Percentiles rank a stretch among this genome's conserved stretches.
Evolutionary conservation across 1,140 invertebrate species (phyloP).

Genomic region (Steinernema khuongi): DNA sequence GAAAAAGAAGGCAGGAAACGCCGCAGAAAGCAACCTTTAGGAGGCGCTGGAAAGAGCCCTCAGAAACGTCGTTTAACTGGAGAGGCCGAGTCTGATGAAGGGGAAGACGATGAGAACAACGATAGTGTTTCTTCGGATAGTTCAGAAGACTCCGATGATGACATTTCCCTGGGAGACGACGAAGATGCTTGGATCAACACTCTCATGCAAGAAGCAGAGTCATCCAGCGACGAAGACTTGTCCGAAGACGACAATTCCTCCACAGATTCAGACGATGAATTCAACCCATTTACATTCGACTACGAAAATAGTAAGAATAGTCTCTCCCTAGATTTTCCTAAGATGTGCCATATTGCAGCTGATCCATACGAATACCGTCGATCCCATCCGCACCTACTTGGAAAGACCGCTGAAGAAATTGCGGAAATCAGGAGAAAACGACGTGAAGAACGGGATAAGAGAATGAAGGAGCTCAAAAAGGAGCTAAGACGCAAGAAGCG

Average conservation of each 20-base stretch:
- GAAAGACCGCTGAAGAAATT: slow-evolving; percentile 16
- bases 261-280: slow-evolving; percentile 40
- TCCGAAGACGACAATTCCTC: slow-evolving; percentile 16
- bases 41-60: no score
- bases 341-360: not conserved
- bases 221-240: slow-evolving; percentile 27
- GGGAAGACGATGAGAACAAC: no score
- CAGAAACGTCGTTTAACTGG: no score
- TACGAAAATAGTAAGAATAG: slow-evolving; percentile 42
- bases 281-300: slow-evolving; percentile 55
- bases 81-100: no score
- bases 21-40: no score
- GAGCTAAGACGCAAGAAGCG: slow-evolving; percentile 61
- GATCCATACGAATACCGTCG: not conserved
- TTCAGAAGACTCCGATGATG: slow-evolving; percentile 22
- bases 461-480: slow-evolving; percentile 65
- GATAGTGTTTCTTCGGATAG: no score
- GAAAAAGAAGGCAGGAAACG: no score
- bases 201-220: slow-evolving; percentile 35
- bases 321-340: no score
- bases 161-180: slow-evolving; percentile 17
- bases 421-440: slow-evolving; percentile 32
- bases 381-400: not conserved
- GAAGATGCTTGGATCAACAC: slow-evolving; percentile 34
- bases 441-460: slow-evolving; percentile 41